phyloP scores from a whole-genome alignment of 2,113 vertebrate genomes.

The Crotalus horridus region DNA sequence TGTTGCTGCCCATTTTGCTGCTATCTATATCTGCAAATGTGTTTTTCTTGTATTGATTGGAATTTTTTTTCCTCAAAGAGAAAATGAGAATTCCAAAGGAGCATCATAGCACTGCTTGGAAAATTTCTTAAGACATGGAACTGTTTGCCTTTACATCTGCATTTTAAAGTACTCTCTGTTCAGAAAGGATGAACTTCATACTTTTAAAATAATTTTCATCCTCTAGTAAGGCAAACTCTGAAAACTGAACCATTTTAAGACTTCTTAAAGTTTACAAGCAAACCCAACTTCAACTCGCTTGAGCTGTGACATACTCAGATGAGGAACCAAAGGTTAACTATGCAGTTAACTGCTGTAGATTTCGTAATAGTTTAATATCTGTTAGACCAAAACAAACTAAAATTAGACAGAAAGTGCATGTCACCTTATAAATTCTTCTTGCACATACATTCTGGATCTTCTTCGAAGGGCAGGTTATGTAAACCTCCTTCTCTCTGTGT shows the following conservation, averaged over 20 bases:
- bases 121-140: neutral
- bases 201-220: neutral
- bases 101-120: neutral
- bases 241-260: neutral
- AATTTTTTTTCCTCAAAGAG: neutral
- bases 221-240: neutral
- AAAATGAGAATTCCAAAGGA: neutral
- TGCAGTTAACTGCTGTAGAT: neutral
- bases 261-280: neutral
- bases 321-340: constrained; percentile 1
- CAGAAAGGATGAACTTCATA: neutral
- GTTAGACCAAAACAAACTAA: neutral
- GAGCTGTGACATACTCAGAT: neutral
- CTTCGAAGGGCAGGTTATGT: neutral
- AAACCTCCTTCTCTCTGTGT: neutral
- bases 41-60: neutral
- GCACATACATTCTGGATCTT: neutral
- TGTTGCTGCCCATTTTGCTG: neutral
- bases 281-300: neutral
- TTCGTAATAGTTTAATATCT: neutral
- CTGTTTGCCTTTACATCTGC: neutral
- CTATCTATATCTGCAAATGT: neutral
- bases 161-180: neutral
- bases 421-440: neutral
- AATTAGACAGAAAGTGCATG: neutral